Evolutionary conservation across 23 tunicate genomes (phyloP).

Genomic region (Corella eumyota): DNA sequence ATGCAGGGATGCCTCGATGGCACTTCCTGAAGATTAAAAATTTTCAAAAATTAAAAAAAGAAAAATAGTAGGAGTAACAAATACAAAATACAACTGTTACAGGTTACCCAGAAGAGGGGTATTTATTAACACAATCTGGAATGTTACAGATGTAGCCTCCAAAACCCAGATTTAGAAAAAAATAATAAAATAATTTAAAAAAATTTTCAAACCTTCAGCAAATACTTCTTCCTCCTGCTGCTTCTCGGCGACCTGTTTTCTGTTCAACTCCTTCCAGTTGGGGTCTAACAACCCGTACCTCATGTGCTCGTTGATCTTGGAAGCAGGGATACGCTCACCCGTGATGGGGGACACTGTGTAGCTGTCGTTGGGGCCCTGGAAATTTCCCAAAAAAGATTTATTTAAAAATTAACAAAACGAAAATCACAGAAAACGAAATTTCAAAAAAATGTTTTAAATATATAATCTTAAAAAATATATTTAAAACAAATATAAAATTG

Average conservation of each 20-base stretch:
- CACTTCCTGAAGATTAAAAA: slow-evolving; percentile 24
- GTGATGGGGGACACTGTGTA: slow-evolving; percentile 91
- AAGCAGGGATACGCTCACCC: slow-evolving; percentile 72
- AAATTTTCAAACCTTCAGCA: slow-evolving; percentile 70
- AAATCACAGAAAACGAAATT: background rate
- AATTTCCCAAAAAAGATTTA: too few relatives aligned
- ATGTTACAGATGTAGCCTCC: too few relatives aligned
- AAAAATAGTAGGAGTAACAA: too few relatives aligned
- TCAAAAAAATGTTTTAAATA: background rate
- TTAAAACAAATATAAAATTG: background rate
- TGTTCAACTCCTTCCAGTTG: slow-evolving; percentile 83
- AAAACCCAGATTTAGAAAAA: too few relatives aligned
- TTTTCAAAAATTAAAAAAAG: too few relatives aligned
- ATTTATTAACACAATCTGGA: too few relatives aligned
- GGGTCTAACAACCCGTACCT: slow-evolving; percentile 89
- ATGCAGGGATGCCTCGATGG: slow-evolving; percentile 58
- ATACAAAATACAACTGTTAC: too few relatives aligned
- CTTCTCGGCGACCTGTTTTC: slow-evolving; percentile 74
- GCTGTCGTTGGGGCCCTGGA: too few relatives aligned
- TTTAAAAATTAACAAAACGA: background rate
- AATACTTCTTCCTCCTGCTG: slow-evolving; percentile 85
- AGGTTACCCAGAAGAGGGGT: too few relatives aligned
- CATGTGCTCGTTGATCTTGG: slow-evolving; percentile 88
- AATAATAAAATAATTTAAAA: too few relatives aligned
- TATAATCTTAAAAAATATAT: background rate